Conservation (phyloP, 1,140 invertebrate species). For the Rhopalosiphum padi region DNA sequence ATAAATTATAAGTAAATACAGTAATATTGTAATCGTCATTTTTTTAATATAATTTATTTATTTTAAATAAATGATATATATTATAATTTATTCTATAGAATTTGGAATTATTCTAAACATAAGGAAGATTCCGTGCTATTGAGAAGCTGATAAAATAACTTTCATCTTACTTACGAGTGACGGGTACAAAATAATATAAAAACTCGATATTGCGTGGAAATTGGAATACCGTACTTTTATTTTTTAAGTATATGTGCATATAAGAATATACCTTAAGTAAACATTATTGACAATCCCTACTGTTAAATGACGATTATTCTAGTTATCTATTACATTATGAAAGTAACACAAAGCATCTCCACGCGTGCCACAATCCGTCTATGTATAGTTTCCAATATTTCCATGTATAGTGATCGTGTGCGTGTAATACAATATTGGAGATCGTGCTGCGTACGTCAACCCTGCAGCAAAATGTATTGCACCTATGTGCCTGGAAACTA, state of each 20-base stretch:
- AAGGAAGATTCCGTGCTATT: too few relatives aligned
- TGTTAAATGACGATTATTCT: neutral
- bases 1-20: neutral
- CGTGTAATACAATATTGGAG: neutral
- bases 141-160: too few relatives aligned
- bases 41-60: neutral
- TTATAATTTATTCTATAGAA: too few relatives aligned
- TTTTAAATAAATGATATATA: neutral
- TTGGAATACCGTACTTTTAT: neutral
- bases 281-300: neutral
- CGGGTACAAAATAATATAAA: too few relatives aligned
- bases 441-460: neutral
- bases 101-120: too few relatives aligned
- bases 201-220: too few relatives aligned
- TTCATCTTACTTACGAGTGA: too few relatives aligned
- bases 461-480: neutral
- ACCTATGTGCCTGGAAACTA: neutral
- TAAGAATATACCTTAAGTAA: neutral
- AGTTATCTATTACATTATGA: neutral
- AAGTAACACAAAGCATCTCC: neutral
- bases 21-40: neutral
- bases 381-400: too few relatives aligned
- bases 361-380: too few relatives aligned
- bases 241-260: neutral
- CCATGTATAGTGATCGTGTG: neutral